Base-by-base conservation (phyloP, 2,888 invertebrate species). In the Rhagium mordax region DNA sequence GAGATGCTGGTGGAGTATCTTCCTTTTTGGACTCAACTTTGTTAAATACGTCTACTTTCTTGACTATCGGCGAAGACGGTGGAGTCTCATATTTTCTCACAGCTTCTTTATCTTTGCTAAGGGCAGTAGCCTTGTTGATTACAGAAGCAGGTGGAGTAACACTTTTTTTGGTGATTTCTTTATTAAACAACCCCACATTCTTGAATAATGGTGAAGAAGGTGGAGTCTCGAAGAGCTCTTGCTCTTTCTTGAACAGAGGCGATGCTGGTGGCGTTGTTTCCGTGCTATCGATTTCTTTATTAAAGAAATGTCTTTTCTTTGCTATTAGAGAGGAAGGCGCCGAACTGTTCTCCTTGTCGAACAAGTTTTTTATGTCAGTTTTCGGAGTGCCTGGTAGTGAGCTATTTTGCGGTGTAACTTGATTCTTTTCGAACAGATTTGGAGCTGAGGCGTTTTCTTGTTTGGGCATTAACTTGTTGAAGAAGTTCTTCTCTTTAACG, bases 391-490 rank as follows among this genome's bases (percentile, higher is more conserved):
- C 6, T 20, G 66, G 66, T 15, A 10, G 20, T 20, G 60, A 60
- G 1, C 13, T 16, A 18, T 33, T 24, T 59, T 18, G 15, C 15
- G 1, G 1, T 4, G 8, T 7, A 15, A 18, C 10, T n/a, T n/a
- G n/a, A n/a, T n/a, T n/a, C n/a, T n/a, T n/a, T 1, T 51, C 51
- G n/a, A 53, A 21, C 4, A 66, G 8, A 55, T 41, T 66, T 55
- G 55, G 20, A 2, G 18, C 13, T 7, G 67, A 57, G 6, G 13
- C 16, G 21, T 62, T 72, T 57, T 62, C 68, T 20, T 24, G 41
- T 33, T 61, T 67, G 0, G 61, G 10, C 15, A n/a, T 13, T 4
- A 68, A 47, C 55, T 61, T 41, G 20, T 67, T 67, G 10, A 66
- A 18, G 0, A 16, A 15, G n/a, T 0, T 33, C 8, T 47, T 61